Evolutionary conservation across 2,113 vertebrate genomes (phyloP).

Genomic region (Uropsilus gracilis): DNA sequence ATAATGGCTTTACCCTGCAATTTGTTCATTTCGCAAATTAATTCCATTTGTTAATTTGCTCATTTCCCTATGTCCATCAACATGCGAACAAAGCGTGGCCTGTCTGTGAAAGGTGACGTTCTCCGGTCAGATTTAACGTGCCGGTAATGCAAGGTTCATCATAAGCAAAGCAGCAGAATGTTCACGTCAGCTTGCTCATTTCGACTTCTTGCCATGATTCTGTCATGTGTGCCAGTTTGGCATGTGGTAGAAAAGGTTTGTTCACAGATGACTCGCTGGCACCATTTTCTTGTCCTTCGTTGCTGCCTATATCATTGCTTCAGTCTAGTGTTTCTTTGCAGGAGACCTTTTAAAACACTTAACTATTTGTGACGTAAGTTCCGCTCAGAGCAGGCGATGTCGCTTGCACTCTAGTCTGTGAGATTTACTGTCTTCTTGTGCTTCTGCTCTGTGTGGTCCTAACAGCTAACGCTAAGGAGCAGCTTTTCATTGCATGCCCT

Average conservation of each 20-base stretch:
- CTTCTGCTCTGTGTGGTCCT: neutral
- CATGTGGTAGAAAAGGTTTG: constrained; percentile 5
- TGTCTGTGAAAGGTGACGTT: too few species aligned
- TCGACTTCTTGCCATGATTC: neutral
- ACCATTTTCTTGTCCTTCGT: constrained; percentile 53
- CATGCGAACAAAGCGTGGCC: too few species aligned
- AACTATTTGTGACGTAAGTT: constrained; percentile 11
- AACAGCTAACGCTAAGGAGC: neutral
- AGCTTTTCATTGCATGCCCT: neutral
- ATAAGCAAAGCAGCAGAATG: neutral
- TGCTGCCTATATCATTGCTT: constrained; percentile 18
- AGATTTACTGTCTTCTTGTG: neutral
- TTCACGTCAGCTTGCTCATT: constrained; percentile 20
- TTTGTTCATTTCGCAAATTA: constrained; percentile 25
- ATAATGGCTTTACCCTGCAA: neutral
- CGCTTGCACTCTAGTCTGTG: neutral
- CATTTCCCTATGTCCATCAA: too few species aligned
- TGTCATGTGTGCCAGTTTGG: neutral
- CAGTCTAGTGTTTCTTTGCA: constrained; percentile 15
- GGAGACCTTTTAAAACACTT: constrained; percentile 14
- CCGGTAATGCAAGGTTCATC: neutral
- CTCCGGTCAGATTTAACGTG: too few species aligned
- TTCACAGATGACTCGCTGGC: constrained; percentile 24
- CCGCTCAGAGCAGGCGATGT: neutral
- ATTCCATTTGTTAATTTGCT: too few species aligned